Conservation (phyloP, 2,888 invertebrate species). For the Papilio elwesi region DNA sequence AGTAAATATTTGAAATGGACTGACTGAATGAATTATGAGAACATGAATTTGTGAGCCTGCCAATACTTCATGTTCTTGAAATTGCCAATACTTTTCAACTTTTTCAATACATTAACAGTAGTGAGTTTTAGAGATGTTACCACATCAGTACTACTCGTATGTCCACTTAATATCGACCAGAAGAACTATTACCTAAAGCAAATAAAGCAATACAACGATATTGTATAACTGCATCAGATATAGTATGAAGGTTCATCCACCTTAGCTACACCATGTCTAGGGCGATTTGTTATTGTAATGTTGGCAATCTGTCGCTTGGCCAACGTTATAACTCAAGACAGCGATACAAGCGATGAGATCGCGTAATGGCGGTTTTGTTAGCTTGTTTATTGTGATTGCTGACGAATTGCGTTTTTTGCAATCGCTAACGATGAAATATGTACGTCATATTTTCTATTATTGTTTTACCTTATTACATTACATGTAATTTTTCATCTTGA, state of each 20-base stretch:
- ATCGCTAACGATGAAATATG: not conserved
- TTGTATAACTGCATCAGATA: slow-evolving; percentile 42
- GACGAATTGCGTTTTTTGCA: slow-evolving; percentile 16
- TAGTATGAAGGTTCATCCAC: slow-evolving; percentile 64
- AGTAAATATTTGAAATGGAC: too few species aligned
- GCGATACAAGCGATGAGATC: slow-evolving; percentile 55
- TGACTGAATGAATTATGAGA: too few species aligned
- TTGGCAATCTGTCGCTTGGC: slow-evolving; percentile 75
- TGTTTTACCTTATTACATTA: not conserved
- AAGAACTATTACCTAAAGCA: not conserved
- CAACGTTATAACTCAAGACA: slow-evolving; percentile 57
- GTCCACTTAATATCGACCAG: not conserved
- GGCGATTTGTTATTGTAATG: slow-evolving; percentile 78
- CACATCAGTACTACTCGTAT: too few species aligned
- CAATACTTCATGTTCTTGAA: too few species aligned
- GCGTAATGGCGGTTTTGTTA: slow-evolving; percentile 59
- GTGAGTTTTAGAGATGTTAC: too few species aligned
- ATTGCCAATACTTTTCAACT: too few species aligned
- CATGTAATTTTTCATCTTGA: not conserved
- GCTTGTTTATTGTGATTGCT: slow-evolving; percentile 59
- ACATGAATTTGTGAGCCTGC: too few species aligned
- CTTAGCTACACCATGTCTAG: slow-evolving; percentile 66
- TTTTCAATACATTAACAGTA: too few species aligned
- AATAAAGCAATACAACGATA: not conserved
- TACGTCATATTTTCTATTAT: not conserved